Evolutionary conservation across 2,888 invertebrate genomes (phyloP), one percentile per base, ranked within the genome.

Genomic region (Netelia inedita): DNA sequence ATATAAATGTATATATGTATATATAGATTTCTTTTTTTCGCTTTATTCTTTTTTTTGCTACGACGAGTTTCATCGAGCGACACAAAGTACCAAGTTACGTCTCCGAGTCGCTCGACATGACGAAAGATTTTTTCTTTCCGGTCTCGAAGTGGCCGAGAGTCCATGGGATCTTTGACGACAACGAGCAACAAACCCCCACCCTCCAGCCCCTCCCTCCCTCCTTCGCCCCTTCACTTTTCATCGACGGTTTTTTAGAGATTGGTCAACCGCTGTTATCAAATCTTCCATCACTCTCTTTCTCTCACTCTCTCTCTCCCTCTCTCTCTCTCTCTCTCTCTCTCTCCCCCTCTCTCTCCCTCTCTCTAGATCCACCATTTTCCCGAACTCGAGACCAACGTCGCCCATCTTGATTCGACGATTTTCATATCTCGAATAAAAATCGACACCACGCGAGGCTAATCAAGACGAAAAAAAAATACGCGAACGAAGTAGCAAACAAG

Each of bases 231-330:
- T 61, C 2, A 73, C 41, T 46, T 46, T 61, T 43, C 43, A 46
- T 41, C 14, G 73, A 59, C 23, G 23, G 43, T 19, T 55, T n/a
- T 9, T 61, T 41, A 21, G 11, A 46, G 43, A 73, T 73, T 73
- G 59, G 71, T 71, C 46, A 5, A n/a, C 21, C 10, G 10, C 16
- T 59, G 11, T 28, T 11, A 41, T 41, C 65, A 28, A 19, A 43
- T 14, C 65, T 35, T 23, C 71, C 6, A 55, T n/a, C 50, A 11
- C 14, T 28, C 16, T 16, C 11, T 19, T 14, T 6, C 35, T 28
- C 23, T 23, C 23, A 1, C 28, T 28, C 5, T 28, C 28, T 28
- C 3, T 5, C 3, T 28, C 28, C n/a, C n/a, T n/a, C n/a, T n/a
- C n/a, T 6, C 35, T 28, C 23, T 23, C 23, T 23, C 28, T 28